Evolutionary conservation across 2,797 vertebrate species (phyloP), one percentile per base, ranked within the genome.

Genomic region (Intellagama lesueurii): DNA sequence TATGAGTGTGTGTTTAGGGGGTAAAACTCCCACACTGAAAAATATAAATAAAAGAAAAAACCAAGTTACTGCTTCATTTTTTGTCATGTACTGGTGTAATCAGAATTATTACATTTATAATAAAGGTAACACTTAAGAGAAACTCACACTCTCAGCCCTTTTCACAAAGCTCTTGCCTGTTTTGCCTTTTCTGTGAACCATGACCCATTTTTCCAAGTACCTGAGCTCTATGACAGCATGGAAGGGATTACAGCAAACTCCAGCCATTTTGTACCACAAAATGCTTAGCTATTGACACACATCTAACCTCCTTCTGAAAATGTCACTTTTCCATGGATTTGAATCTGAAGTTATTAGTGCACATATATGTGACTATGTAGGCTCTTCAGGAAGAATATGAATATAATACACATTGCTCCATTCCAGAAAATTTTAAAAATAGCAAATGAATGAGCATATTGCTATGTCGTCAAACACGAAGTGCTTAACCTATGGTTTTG

Each of bases 11-110:
- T 1, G 28, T 6, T 22, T 24, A 0, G 9, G 22, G 7, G 80
- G 90, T 81, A 90, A 91, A 92, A 94, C 87, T 35, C 52, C 77
- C 92, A 80, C 78, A 82, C 66, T 88, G 80, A 80, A 32, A 72
- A 68, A 49, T 85, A 26, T 24, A 80, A 89, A 90, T 79, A 93
- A 91, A 94, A 56, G n/a, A 56, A 56, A 56, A 56, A 93, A 81
- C n/a, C 28, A 32, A n/a, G 9, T 52, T 90, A 81, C 60, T 93
- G 83, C 85, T 88, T 93, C 83, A 85, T 87, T 83, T n/a, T n/a
- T 64, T 87, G 56, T 69, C 87, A 81, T 72, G 19, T 40, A 68
- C 66, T 89, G 77, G 86, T 32, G 56, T 2, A 47, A 90, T 73
- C 17, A 52, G 91, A 90, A 22, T 22, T 14, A 7, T 40, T 77